Percentiles rank a stretch among this genome's conserved stretches.
phyloP scores from a whole-genome alignment of 2,797 vertebrate species.

The Orestias chungarensis region DNA sequence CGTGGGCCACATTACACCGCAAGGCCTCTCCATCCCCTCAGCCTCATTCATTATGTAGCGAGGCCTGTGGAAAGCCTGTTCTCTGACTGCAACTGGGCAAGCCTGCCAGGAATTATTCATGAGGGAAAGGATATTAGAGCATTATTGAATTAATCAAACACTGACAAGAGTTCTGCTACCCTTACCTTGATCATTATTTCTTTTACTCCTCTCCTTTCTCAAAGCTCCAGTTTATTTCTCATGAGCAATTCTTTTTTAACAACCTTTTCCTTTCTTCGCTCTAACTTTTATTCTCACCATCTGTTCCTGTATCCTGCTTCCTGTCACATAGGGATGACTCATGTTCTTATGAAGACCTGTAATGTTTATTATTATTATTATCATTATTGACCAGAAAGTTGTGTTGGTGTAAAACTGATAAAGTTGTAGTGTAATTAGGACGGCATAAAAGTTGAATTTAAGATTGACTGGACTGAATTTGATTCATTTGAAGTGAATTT shows the following conservation, averaged over 20 bases:
- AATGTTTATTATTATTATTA: conserved; percentile 15
- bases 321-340: conserved; percentile 19
- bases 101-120: conserved; percentile 71
- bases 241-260: not conserved
- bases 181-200: conserved; percentile 25
- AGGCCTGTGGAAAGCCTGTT: conserved; percentile 44
- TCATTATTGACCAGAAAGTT: conserved; percentile 12
- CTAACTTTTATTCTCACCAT: not conserved
- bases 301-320: not conserved
- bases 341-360: conserved; percentile 33
- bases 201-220: conserved; percentile 4
- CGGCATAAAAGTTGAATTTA: not conserved
- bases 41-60: conserved; percentile 72
- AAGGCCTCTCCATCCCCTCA: conserved; percentile 48
- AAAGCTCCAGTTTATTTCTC: conserved; percentile 2
- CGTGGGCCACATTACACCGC: conserved; percentile 54
- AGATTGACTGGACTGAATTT: no score
- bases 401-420: not conserved
- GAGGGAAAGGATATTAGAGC: conserved; percentile 67
- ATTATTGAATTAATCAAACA: conserved; percentile 65
- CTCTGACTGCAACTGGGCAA: conserved; percentile 48
- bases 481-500: not conserved
- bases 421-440: not conserved
- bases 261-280: not conserved
- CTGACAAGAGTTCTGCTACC: conserved; percentile 55